These are phyloP conservation scores for Phyllotis vaccarum DNA, from an alignment of 2,797 vertebrate species.

Conservation along the genomic window DNA sequence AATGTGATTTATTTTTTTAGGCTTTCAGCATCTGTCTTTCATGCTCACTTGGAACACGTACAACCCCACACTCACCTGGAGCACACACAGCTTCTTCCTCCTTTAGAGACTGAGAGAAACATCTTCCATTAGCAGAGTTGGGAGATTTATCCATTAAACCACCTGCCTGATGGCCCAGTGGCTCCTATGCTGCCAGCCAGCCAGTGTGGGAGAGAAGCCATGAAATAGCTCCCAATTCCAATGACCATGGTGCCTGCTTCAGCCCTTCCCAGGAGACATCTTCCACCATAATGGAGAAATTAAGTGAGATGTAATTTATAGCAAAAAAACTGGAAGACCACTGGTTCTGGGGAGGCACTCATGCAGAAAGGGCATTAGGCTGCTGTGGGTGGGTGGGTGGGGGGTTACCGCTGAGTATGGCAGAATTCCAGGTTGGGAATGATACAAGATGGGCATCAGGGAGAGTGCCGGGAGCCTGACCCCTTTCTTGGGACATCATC, in stretches of 20 bases:
- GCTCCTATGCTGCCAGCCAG: neutral
- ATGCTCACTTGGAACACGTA: fast-evolving
- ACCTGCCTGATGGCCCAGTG: neutral
- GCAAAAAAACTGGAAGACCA: conserved; percentile 51
- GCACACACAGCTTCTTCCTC: fast-evolving
- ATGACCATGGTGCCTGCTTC: neutral
- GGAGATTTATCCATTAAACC: neutral
- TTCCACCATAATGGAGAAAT: neutral
- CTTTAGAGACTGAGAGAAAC: neutral
- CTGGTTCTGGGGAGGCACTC: conserved; percentile 45
- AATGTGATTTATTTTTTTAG: neutral
- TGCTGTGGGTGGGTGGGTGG: neutral
- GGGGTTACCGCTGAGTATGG: neutral
- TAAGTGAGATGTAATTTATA: conserved; percentile 47
- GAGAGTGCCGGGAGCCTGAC: neutral
- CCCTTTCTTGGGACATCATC: neutral
- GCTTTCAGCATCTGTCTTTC: neutral
- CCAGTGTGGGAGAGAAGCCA: neutral
- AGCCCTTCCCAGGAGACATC: neutral
- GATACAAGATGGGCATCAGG: neutral
- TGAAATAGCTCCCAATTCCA: neutral
- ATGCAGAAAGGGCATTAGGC: conserved; percentile 1
- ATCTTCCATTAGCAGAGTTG: neutral
- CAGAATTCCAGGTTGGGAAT: neutral
- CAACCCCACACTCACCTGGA: neutral